Conservation (phyloP, 2,113 vertebrate genomes). For the Parus major region DNA sequence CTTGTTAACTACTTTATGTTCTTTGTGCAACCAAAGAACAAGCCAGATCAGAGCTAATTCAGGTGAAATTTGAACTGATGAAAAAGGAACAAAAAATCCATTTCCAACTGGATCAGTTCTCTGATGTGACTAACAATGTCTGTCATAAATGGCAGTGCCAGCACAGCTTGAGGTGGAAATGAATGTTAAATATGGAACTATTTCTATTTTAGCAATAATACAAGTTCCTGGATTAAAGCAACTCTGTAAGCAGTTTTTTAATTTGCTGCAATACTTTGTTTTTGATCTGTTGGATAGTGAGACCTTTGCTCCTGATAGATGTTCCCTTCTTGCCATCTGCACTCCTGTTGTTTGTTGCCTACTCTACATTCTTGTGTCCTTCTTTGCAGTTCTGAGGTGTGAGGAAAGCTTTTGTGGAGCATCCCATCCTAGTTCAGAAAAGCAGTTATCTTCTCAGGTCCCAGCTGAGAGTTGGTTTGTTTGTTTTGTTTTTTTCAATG, state of each 20-base stretch:
- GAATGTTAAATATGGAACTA: background rate
- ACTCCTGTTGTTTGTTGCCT: background rate
- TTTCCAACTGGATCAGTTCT: background rate
- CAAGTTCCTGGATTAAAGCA: background rate
- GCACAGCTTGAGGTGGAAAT: background rate
- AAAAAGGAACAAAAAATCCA: background rate
- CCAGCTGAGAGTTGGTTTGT: background rate
- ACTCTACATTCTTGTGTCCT: background rate
- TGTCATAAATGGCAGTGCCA: background rate
- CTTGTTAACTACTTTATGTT: background rate
- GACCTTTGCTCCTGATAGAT: background rate
- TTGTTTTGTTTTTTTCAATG: background rate
- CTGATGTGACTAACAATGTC: background rate
- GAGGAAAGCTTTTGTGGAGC: background rate
- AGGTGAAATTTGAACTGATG: background rate
- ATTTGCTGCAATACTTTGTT: background rate
- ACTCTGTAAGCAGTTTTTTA: background rate
- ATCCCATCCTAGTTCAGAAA: background rate
- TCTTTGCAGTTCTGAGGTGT: fast-evolving
- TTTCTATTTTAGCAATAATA: background rate
- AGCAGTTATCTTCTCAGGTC: background rate
- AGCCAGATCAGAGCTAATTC: background rate
- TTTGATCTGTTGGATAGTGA: background rate
- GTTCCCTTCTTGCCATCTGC: background rate
- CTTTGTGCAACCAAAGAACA: background rate